Percentiles rank a stretch among this genome's conserved stretches.
Conservation (phyloP, 2,113 vertebrate genomes). For the Butorides virescens region DNA sequence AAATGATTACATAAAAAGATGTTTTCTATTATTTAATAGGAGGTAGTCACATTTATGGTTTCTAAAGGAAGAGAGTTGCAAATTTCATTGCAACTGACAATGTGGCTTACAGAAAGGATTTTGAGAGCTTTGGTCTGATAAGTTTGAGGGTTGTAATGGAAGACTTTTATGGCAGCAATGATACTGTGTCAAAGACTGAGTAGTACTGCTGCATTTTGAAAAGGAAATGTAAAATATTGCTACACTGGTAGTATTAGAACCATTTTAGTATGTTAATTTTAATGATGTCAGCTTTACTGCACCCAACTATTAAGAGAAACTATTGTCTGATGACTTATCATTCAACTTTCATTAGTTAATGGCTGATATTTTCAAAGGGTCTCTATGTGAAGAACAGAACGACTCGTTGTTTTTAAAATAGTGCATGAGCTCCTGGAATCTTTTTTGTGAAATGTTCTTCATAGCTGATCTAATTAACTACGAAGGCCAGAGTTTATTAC, state of each 20-base stretch:
- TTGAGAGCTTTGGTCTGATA: background rate
- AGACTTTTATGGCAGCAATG: background rate
- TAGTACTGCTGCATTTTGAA: background rate
- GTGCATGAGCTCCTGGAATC: background rate
- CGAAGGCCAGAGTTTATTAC: conserved; percentile 45
- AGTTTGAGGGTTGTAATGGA: background rate
- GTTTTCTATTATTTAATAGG: background rate
- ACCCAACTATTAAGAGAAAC: background rate
- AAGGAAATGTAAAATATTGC: background rate
- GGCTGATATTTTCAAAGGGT: background rate
- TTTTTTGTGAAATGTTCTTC: background rate
- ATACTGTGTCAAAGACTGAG: background rate
- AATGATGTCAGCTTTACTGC: background rate
- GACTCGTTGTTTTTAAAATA: conserved; percentile 16
- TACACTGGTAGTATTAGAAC: background rate
- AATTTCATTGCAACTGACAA: background rate
- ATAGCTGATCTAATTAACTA: conserved; percentile 44
- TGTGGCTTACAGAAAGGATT: background rate
- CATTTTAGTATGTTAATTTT: background rate
- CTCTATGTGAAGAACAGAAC: background rate
- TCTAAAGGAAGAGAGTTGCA: background rate
- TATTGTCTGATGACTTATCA: background rate
- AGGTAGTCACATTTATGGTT: background rate
- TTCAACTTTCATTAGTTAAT: background rate
- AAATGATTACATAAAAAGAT: background rate